A percentile compares a stretch with the other conserved stretches of the same genome.
Conservation (phyloP, 1,140 invertebrate genomes). For the Eubasilissa regina region DNA sequence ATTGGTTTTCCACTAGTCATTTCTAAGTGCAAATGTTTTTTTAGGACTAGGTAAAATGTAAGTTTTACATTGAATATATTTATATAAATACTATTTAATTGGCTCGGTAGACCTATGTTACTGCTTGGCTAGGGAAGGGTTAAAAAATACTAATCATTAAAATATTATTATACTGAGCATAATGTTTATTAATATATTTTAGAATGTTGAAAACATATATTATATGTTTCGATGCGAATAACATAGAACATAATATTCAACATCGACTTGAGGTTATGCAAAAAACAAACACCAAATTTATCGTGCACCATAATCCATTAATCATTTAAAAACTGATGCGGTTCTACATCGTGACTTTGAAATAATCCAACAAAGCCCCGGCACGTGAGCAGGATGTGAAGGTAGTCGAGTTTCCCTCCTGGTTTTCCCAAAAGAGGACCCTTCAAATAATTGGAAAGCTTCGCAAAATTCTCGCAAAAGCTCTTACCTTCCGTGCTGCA, state of each 20-base stretch:
- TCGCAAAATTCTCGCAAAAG: slow-evolving; percentile 51
- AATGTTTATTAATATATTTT: no score
- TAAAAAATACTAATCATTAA: no score
- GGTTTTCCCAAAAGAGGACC: slow-evolving; percentile 50
- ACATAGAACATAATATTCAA: background rate
- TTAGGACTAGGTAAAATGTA: no score
- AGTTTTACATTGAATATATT: no score
- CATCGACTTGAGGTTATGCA: background rate
- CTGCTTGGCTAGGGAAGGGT: no score
- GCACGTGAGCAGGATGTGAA: slow-evolving; percentile 33
- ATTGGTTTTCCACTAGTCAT: no score
- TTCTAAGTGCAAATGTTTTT: no score
- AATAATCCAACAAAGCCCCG: slow-evolving; percentile 35
- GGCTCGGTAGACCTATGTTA: no score
- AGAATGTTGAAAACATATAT: no score
- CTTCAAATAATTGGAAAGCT: slow-evolving; percentile 61
- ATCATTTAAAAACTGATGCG: slow-evolving; percentile 37
- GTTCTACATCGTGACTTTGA: slow-evolving; percentile 40
- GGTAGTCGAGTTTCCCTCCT: slow-evolving; percentile 46
- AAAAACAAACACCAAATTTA: slow-evolving; percentile 7
- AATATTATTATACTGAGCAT: no score
- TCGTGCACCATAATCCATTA: slow-evolving; percentile 31
- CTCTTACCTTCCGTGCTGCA: slow-evolving; percentile 44
- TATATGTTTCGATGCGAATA: no score
- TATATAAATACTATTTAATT: no score